Conservation (phyloP, 2,797 vertebrate species). For the Vultur gryphus region DNA sequence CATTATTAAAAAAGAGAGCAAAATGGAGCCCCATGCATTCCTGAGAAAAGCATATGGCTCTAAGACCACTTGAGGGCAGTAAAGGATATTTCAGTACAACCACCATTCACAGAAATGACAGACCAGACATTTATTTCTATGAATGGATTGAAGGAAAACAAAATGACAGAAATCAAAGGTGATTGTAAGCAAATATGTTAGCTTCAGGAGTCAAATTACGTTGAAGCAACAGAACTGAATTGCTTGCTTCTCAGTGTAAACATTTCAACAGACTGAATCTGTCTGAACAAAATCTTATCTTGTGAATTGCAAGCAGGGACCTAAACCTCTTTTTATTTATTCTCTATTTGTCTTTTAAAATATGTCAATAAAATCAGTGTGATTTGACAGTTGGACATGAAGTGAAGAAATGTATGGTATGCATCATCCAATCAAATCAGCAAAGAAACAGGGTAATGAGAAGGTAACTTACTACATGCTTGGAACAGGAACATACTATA, state of each 20-base stretch:
- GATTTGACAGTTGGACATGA: not conserved
- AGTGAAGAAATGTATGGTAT: not conserved
- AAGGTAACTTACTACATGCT: not conserved
- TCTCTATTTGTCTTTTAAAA: not conserved
- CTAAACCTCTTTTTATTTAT: not conserved
- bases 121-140: not conserved
- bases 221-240: not conserved
- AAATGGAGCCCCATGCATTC: not conserved
- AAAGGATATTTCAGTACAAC: not conserved
- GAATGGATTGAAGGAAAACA: not conserved
- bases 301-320: not conserved
- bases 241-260: not conserved
- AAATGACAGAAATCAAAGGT: not conserved
- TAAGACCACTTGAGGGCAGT: slow-evolving; percentile 39
- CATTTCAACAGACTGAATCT: not conserved
- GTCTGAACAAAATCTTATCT: not conserved
- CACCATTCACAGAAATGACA: not conserved
- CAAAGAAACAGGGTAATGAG: not conserved
- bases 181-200: not conserved
- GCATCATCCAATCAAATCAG: not conserved
- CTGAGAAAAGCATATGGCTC: not conserved
- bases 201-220: not conserved
- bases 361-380: not conserved
- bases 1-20: not conserved
- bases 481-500: not conserved